Evolutionary conservation across 2,888 invertebrate genomes (phyloP).

Genomic region (Spilosoma lubricipeda): DNA sequence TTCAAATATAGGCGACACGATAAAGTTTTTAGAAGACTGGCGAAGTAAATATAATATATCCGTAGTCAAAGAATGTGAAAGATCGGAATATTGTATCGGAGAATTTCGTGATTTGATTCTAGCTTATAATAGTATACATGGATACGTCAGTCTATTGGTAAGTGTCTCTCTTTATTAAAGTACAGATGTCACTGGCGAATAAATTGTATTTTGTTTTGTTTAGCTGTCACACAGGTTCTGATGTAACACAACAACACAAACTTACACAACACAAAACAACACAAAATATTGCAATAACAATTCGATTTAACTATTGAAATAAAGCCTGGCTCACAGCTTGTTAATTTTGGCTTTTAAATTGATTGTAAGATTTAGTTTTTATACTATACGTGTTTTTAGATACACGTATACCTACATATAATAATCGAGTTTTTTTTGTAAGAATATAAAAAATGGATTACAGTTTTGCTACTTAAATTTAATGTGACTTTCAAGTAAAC

Average conservation of each 20-base stretch:
- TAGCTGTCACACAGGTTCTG: neutral
- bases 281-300: neutral
- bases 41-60: conserved; percentile 75
- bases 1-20: conserved; percentile 70
- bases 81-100: conserved; percentile 86
- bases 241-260: too few relatives aligned
- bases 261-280: too few relatives aligned
- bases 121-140: conserved; percentile 91
- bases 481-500: too few relatives aligned
- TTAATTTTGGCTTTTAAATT: neutral
- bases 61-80: conserved; percentile 74
- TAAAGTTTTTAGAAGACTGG: conserved; percentile 72
- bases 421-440: neutral
- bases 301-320: neutral
- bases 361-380: neutral
- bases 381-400: neutral
- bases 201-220: neutral
- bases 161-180: conserved; percentile 56
- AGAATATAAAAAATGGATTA: neutral
- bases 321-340: neutral
- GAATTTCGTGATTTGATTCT: conserved; percentile 86
- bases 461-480: neutral
- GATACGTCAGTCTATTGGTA: conserved; percentile 93
- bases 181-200: neutral
- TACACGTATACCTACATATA: too few relatives aligned